A percentile compares a stretch with the other conserved stretches of the same genome.
phyloP scores from a whole-genome alignment of 2,113 vertebrate genomes.

The Numenius arquata region DNA sequence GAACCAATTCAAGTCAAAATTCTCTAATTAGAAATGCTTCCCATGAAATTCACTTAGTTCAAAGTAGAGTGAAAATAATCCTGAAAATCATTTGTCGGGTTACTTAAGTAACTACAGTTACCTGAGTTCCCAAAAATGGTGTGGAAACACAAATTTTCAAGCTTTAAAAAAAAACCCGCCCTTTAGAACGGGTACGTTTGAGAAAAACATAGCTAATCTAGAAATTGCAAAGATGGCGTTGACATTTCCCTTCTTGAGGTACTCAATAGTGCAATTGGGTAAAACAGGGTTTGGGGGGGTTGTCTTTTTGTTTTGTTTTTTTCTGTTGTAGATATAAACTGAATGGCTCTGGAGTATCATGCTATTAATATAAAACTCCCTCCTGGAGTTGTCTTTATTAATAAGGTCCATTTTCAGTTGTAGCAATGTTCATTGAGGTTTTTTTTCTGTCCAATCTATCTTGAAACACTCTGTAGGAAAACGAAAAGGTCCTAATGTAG shows the following conservation, averaged over 20 bases:
- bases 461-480: constrained; percentile 43
- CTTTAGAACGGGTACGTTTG: not conserved
- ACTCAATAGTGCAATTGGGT: constrained; percentile 77
- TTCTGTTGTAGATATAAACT: constrained; percentile 46
- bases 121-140: not conserved
- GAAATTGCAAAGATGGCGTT: not conserved
- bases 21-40: not conserved
- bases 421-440: not conserved
- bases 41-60: not conserved
- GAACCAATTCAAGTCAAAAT: constrained; percentile 21
- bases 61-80: not conserved
- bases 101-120: not conserved
- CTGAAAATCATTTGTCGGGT: not conserved
- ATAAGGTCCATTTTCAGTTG: constrained; percentile 40
- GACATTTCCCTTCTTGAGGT: constrained; percentile 66
- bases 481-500: constrained; percentile 43
- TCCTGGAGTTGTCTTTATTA: not conserved
- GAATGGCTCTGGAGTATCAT: constrained; percentile 14
- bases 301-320: not conserved
- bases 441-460: constrained; percentile 50
- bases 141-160: constrained; percentile 15
- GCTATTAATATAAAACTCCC: constrained; percentile 6
- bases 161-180: not conserved
- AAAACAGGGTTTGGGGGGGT: constrained; percentile 59
- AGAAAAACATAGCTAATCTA: not conserved